Evolutionary conservation across 2,888 invertebrate genomes (phyloP).

Genomic region (Lasioglossum pauxillum): DNA sequence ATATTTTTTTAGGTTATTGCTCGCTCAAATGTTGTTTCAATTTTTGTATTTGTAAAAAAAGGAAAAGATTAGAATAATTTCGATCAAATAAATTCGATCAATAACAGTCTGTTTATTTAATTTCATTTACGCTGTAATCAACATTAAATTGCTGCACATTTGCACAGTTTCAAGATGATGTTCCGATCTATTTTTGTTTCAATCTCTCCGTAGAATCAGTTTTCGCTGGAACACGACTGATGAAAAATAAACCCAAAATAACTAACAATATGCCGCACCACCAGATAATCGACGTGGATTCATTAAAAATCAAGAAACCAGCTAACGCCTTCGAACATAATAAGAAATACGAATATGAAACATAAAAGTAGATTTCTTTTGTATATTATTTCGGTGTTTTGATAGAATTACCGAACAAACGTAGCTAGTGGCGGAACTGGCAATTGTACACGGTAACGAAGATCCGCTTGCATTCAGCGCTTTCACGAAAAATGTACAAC

Average conservation of each 20-base stretch:
- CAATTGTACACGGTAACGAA: slow-evolving; percentile 88
- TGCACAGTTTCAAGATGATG: background rate
- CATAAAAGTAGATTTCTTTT: background rate
- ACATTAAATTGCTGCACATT: background rate
- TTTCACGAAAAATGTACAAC: slow-evolving; percentile 88
- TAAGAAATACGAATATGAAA: background rate
- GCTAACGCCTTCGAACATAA: slow-evolving; percentile 87
- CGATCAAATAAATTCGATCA: background rate
- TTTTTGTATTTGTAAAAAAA: background rate
- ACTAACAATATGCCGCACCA: slow-evolving; percentile 90
- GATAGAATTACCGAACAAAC: slow-evolving; percentile 86
- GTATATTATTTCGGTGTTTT: background rate
- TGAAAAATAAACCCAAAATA: slow-evolving; percentile 89
- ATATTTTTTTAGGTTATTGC: background rate
- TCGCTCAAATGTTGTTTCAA: background rate
- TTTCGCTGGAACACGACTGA: slow-evolving; percentile 79
- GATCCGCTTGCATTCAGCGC: slow-evolving; percentile 87
- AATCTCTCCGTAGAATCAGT: slow-evolving; percentile 13
- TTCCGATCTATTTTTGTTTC: slow-evolving; percentile 36
- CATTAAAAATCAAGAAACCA: slow-evolving; percentile 89
- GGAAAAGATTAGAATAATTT: slow-evolving; percentile 6
- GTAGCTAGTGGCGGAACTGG: slow-evolving; percentile 88
- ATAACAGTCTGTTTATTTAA: slow-evolving; percentile 20
- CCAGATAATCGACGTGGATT: slow-evolving; percentile 89
- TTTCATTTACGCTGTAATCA: background rate